Percentiles rank a stretch among this genome's conserved stretches.
Evolutionary conservation across 1,140 invertebrate genomes (phyloP).

Genomic region (Lepidurus couesii): DNA sequence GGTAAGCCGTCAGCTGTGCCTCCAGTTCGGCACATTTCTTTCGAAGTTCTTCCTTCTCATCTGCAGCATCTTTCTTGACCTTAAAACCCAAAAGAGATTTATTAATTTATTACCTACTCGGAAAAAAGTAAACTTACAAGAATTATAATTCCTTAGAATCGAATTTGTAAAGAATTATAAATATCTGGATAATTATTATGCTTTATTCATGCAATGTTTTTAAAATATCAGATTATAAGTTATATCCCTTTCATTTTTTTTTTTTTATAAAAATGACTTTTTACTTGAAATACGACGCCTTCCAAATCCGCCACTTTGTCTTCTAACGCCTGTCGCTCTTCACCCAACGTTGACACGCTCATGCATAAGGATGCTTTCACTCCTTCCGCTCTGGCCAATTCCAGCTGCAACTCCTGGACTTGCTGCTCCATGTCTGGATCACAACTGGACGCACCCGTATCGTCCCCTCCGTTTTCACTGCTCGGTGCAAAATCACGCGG

Average conservation of each 20-base stretch:
- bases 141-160: too few species aligned
- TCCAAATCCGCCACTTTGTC: slow-evolving; percentile 12
- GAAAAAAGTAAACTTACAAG: too few species aligned
- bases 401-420: not conserved
- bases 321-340: not conserved
- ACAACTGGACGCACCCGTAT: not conserved
- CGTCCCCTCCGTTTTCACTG: not conserved
- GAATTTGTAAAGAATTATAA: too few species aligned
- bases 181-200: too few species aligned
- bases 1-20: not conserved
- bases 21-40: not conserved
- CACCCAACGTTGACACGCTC: not conserved
- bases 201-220: too few species aligned
- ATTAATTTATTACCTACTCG: too few species aligned
- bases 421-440: slow-evolving; percentile 12
- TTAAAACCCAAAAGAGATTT: not conserved
- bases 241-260: too few species aligned
- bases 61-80: slow-evolving; percentile 16
- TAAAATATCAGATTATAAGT: too few species aligned
- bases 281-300: not conserved
- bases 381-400: not conserved
- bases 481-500: not conserved
- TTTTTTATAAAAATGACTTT: too few species aligned
- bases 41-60: slow-evolving; percentile 20
- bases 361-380: not conserved